These are phyloP conservation scores for Tragelaphus buxtoni DNA, from an alignment of 2,113 vertebrate genomes.

Conservation along the genomic window DNA sequence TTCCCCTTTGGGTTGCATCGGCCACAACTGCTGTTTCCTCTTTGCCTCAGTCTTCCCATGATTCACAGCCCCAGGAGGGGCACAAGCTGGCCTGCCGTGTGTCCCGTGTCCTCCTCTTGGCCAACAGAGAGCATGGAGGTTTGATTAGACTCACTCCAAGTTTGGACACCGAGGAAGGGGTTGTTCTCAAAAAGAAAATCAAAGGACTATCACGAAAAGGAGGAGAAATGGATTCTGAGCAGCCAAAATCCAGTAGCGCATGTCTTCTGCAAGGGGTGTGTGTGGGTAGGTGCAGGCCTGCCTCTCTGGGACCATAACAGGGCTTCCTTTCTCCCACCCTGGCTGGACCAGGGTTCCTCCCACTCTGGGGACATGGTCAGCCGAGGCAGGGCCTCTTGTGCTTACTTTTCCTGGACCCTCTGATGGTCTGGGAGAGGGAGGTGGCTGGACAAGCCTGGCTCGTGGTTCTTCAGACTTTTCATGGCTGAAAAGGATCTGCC, in stretches of 20 bases:
- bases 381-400: background rate
- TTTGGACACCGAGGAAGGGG: background rate
- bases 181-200: background rate
- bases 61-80: background rate
- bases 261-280: background rate
- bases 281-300: background rate
- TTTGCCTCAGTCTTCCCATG: background rate
- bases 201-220: background rate
- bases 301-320: background rate
- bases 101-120: background rate
- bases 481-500: background rate
- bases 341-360: background rate
- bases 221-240: background rate
- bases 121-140: background rate
- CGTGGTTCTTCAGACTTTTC: background rate
- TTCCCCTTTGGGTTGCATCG: fast-evolving
- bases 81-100: background rate
- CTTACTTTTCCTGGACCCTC: background rate
- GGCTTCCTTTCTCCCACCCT: background rate
- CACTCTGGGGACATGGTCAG: background rate
- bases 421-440: background rate
- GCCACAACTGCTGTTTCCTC: background rate
- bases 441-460: background rate
- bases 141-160: background rate
- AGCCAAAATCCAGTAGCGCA: background rate